Evolutionary conservation across 2,888 invertebrate species (phyloP).

Genomic region (Tenthredo notha): DNA sequence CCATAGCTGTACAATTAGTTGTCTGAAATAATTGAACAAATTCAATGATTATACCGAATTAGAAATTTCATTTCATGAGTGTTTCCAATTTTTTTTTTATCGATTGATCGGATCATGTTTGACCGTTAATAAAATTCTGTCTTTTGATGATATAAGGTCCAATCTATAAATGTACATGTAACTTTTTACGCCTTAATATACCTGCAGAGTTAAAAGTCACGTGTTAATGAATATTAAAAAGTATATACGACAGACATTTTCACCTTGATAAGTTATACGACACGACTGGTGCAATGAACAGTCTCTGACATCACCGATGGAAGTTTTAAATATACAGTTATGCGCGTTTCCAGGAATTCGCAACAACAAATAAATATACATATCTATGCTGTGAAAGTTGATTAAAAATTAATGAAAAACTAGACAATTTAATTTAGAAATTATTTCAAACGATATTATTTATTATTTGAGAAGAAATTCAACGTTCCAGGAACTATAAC

Average conservation of each 20-base stretch:
- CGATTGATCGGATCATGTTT: neutral
- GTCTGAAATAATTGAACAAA: neutral
- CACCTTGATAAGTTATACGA: slow-evolving; percentile 22
- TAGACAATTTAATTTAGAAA: neutral
- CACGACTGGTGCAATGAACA: neutral
- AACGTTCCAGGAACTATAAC: neutral
- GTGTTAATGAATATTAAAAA: slow-evolving; percentile 5
- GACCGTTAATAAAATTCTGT: neutral
- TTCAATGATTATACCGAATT: too few relatives aligned
- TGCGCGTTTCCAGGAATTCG: neutral
- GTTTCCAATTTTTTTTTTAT: neutral
- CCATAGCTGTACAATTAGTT: neutral
- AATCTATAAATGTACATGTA: neutral
- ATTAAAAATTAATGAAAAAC: neutral
- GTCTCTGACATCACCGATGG: slow-evolving; percentile 42
- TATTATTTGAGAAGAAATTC: neutral
- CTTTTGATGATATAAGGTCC: neutral
- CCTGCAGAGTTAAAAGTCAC: neutral
- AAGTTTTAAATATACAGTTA: neutral
- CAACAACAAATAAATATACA: neutral
- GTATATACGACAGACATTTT: slow-evolving; percentile 14
- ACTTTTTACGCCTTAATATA: neutral
- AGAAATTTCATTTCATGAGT: neutral
- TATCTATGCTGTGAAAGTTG: neutral
- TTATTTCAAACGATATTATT: neutral